phyloP scores from a whole-genome alignment of 2,888 invertebrate genomes.

The Pristionchus arcanus region DNA sequence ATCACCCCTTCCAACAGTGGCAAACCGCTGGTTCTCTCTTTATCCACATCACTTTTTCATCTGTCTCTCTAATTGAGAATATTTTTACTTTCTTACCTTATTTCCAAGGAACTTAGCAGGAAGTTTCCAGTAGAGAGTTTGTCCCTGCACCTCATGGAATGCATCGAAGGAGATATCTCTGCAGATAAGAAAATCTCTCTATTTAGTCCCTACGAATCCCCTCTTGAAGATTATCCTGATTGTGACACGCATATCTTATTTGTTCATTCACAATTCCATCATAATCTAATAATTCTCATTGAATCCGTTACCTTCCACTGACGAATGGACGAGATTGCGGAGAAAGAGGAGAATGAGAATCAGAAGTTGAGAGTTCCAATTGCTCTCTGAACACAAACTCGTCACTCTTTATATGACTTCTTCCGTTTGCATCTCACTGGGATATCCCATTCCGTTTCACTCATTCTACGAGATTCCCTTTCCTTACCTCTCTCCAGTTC shows the following conservation, averaged over 20 bases:
- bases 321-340: constrained; percentile 65
- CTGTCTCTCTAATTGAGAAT: neutral
- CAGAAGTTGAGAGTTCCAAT: constrained; percentile 72
- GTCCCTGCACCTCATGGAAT: constrained; percentile 73
- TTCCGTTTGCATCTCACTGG: neutral
- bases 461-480: neutral
- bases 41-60: constrained; percentile 6
- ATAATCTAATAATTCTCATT: neutral
- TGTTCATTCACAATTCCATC: neutral
- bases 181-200: neutral
- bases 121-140: constrained; percentile 88
- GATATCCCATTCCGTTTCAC: neutral
- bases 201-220: constrained; percentile 1
- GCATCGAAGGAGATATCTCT: constrained; percentile 66
- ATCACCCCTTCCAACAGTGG: constrained; percentile 1
- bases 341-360: constrained; percentile 70
- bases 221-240: constrained; percentile 49
- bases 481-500: constrained; percentile 50
- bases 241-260: constrained; percentile 56
- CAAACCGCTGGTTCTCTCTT: constrained; percentile 1
- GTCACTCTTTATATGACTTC: neutral
- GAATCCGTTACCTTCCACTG: constrained; percentile 59
- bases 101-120: constrained; percentile 91
- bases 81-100: constrained; percentile 81
- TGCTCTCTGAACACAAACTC: constrained; percentile 56